A percentile compares a stretch with the other conserved stretches of the same genome.
phyloP scores from a whole-genome alignment of 2,888 invertebrate genomes.

The Dicyrtomina minuta region DNA sequence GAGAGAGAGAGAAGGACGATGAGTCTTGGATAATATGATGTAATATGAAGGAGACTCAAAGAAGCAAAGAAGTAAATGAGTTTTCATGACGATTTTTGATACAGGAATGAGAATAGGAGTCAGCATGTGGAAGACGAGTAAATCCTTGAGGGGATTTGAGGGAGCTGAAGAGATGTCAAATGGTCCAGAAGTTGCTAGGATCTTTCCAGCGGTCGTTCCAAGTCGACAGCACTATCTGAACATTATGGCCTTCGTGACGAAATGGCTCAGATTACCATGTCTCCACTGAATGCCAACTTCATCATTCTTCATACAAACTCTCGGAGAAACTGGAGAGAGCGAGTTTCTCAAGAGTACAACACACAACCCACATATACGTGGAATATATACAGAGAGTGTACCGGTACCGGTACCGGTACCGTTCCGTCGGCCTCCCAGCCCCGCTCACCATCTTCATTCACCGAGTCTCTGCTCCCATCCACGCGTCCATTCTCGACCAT shows the following conservation, averaged over 20 bases:
- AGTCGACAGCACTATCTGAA: constrained; percentile 46
- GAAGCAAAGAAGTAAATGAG: constrained; percentile 20
- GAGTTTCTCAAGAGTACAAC: constrained; percentile 3
- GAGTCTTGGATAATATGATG: constrained; percentile 10
- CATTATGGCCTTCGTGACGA: constrained; percentile 49
- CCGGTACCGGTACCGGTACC: too few species aligned
- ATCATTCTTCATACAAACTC: constrained; percentile 13
- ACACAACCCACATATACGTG: too few species aligned
- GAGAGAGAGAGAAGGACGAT: constrained; percentile 5
- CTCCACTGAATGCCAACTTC: constrained; percentile 48
- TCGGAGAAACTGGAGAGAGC: too few species aligned
- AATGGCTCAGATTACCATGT: constrained; percentile 53
- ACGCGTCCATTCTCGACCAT: constrained; percentile 29
- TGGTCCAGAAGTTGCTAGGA: constrained; percentile 52
- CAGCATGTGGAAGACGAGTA: constrained; percentile 48
- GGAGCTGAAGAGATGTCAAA: constrained; percentile 54
- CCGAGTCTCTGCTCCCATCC: constrained; percentile 35
- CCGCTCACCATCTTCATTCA: constrained; percentile 23
- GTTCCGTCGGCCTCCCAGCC: too few species aligned
- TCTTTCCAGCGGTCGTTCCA: constrained; percentile 44
- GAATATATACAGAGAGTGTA: too few species aligned
- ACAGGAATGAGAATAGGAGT: constrained; percentile 42
- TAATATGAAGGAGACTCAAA: constrained; percentile 9
- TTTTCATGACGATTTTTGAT: constrained; percentile 36
- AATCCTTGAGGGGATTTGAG: constrained; percentile 52